Base-by-base conservation (phyloP, 2,113 vertebrate species). In the Mesoclemmys tuberculata region DNA sequence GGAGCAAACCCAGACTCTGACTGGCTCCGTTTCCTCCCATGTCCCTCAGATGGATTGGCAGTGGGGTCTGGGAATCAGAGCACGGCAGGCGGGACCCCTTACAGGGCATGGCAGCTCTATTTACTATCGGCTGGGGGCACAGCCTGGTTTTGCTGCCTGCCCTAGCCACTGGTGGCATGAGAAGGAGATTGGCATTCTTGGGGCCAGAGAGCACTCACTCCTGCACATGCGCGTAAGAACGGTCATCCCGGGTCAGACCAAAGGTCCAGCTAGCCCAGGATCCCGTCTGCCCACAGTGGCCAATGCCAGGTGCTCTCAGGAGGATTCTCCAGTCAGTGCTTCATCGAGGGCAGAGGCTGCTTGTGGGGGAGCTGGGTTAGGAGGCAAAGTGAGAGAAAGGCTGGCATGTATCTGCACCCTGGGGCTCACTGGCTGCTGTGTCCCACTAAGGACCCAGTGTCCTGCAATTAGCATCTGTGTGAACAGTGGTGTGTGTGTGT, bases 121-220 rank as follows among this genome's bases (percentile, higher is more conserved):
- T 58, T 27, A 8, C 46, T 46, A 29, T 9, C 29, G 24, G 4
- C 41, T 29, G 12, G 6, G 21, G 41, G 13, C 41, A 77, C 74
- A 44, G 44, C 11, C n/a, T 71, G 38, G n/a, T 19, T n/a, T 21
- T 21, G n/a, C 27, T 29, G 14, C 35, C 38, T 26, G 22, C 38
- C 71, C 71, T 26, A 12, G 71, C 22, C 4, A 1, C 16, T 52
- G 51, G 10, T 8, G 41, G 11, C 14, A 13, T 29, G 19, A 90
- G 58, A 51, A 82, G 41, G 75, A 64, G 82, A 55, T 44, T 0
- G 0, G 87, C 48, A 38, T 3, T 9, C 0, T 3, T 0, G 0
- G 75, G 56, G 84, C 85, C 35, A 24, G 38, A 27, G 92, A 56
- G 48, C 0, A 38, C 71, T 84, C 29, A 10, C 8, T 35, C 31